Conservation (phyloP, 2,888 invertebrate species). For the Cartodere bifasciata region DNA sequence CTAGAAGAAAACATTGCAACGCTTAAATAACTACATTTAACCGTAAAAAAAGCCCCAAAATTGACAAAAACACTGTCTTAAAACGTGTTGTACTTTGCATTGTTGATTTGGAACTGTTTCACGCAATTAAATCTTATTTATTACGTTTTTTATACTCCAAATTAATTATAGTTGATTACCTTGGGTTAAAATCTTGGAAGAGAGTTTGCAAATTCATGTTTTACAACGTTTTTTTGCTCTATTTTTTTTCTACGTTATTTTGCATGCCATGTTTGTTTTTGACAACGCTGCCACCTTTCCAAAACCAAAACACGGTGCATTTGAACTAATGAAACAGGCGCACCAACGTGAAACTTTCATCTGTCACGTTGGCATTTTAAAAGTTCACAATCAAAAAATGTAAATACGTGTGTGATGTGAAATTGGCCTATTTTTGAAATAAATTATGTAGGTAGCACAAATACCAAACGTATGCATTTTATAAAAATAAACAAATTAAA, state of each 20-base stretch:
- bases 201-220: constrained; percentile 78
- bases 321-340: not conserved
- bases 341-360: constrained; percentile 3
- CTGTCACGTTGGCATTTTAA: constrained; percentile 6
- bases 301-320: constrained; percentile 4
- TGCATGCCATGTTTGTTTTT: constrained; percentile 4
- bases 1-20: constrained; percentile 45
- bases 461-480: constrained; percentile 24
- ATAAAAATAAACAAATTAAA: no score
- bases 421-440: no score
- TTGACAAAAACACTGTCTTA: no score
- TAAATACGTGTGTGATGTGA: constrained; percentile 17
- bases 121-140: not conserved
- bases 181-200: constrained; percentile 86
- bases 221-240: constrained; percentile 1
- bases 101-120: no score
- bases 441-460: no score
- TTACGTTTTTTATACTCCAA: not conserved
- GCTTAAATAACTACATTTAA: not conserved
- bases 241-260: constrained; percentile 16
- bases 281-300: not conserved
- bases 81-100: no score
- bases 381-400: constrained; percentile 8
- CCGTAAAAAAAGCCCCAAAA: not conserved
- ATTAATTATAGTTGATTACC: constrained; percentile 44